Evolutionary conservation across 2,888 invertebrate genomes (phyloP).

Genomic region (Lasioglossum malachurum): DNA sequence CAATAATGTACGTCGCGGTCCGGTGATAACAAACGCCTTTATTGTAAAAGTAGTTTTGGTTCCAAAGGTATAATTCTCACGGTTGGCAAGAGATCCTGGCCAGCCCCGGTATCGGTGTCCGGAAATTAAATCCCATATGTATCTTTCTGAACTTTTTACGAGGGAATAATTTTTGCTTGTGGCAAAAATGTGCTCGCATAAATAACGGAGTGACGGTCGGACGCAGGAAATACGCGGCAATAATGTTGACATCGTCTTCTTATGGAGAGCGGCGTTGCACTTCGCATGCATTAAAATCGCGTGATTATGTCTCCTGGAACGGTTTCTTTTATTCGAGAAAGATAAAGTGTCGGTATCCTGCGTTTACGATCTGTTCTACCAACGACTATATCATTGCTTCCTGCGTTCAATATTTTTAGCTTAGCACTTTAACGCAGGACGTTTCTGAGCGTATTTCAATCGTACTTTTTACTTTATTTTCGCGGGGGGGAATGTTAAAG

Average conservation of each 20-base stretch:
- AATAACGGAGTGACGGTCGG: conserved; percentile 26
- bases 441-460: background rate
- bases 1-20: conserved; percentile 16
- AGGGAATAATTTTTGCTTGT: conserved; percentile 45
- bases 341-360: background rate
- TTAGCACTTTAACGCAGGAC: background rate
- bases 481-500: background rate
- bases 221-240: conserved; percentile 17
- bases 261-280: background rate
- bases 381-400: background rate
- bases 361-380: background rate
- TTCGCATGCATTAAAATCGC: conserved; percentile 15
- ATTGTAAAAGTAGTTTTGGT: conserved; percentile 43
- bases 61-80: conserved; percentile 49
- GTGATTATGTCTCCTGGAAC: background rate
- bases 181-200: conserved; percentile 31
- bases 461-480: background rate
- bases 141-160: conserved; percentile 58
- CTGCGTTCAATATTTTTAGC: background rate
- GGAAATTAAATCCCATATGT: conserved; percentile 75
- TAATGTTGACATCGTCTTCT: conserved; percentile 33
- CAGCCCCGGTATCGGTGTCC: conserved; percentile 55
- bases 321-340: conserved; percentile 1
- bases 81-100: conserved; percentile 28
- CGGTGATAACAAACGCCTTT: background rate